phyloP scores from a whole-genome alignment of 1,140 invertebrate genomes.

The Neodiprion lecontei region DNA sequence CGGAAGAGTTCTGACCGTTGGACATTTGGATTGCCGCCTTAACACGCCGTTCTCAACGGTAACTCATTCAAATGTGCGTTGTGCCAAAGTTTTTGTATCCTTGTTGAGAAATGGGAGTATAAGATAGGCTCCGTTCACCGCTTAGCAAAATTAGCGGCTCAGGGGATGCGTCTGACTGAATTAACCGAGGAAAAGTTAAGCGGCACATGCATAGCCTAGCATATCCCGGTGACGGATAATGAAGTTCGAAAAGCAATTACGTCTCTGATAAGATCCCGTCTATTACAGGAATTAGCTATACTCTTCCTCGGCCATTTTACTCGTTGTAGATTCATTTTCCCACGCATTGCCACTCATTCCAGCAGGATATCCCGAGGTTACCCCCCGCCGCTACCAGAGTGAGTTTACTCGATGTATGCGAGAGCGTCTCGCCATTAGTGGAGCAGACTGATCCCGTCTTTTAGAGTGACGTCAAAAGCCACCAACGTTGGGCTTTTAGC shows the following conservation, averaged over 20 bases:
- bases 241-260: no score
- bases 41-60: not conserved
- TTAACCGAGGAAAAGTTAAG: no score
- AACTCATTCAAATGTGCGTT: not conserved
- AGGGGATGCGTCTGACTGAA: not conserved
- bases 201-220: no score
- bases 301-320: no score
- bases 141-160: not conserved
- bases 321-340: no score
- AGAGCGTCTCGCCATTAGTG: not conserved
- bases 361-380: no score
- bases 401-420: no score
- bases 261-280: no score
- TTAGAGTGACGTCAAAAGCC: conserved; percentile 10
- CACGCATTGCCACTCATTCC: no score
- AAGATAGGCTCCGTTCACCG: not conserved
- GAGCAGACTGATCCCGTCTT: conserved; percentile 11
- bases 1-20: not conserved
- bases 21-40: not conserved
- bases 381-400: no score
- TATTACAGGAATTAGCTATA: no score
- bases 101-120: not conserved
- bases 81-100: not conserved
- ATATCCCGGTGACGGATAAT: no score
- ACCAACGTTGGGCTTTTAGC: conserved; percentile 27